phyloP scores from a whole-genome alignment of 2,113 vertebrate species.

The Cebidichthys violaceus region DNA sequence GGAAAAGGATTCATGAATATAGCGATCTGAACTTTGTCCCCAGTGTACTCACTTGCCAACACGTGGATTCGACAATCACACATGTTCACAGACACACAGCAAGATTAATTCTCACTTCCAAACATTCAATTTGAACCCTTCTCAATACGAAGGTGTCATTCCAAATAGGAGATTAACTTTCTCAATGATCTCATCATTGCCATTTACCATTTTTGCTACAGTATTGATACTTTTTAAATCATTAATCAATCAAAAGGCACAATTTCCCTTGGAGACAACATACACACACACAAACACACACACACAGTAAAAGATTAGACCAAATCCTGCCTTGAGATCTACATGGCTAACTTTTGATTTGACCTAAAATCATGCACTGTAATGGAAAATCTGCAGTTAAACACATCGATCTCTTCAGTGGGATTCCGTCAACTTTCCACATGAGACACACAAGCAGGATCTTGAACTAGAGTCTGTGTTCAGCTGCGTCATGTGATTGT shows the following conservation, averaged over 20 bases:
- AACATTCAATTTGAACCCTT: constrained; percentile 7
- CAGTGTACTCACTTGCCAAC: background rate
- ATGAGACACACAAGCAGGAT: constrained; percentile 25
- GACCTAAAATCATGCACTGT: constrained; percentile 69
- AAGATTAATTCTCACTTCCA: constrained; percentile 5
- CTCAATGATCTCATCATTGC: constrained; percentile 1
- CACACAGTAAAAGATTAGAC: constrained; percentile 6
- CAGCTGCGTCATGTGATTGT: constrained; percentile 27
- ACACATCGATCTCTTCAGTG: constrained; percentile 39
- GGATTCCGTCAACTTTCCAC: constrained; percentile 49
- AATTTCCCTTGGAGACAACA: constrained; percentile 42
- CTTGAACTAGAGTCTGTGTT: constrained; percentile 11
- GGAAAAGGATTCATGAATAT: constrained; percentile 49
- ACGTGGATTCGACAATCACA: constrained; percentile 24
- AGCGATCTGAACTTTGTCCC: constrained; percentile 51
- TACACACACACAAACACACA: constrained; percentile 19
- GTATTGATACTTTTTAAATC: constrained; percentile 36
- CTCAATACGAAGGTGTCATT: background rate
- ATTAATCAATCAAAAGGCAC: constrained; percentile 69
- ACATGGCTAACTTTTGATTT: constrained; percentile 53
- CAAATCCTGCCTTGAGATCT: constrained; percentile 56
- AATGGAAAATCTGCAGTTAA: constrained; percentile 60
- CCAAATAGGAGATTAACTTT: constrained; percentile 10
- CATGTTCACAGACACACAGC: constrained; percentile 2
- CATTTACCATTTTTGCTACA: constrained; percentile 36